Evolutionary conservation across 2,888 invertebrate genomes (phyloP).

Genomic region (Lasius fuliginosus): DNA sequence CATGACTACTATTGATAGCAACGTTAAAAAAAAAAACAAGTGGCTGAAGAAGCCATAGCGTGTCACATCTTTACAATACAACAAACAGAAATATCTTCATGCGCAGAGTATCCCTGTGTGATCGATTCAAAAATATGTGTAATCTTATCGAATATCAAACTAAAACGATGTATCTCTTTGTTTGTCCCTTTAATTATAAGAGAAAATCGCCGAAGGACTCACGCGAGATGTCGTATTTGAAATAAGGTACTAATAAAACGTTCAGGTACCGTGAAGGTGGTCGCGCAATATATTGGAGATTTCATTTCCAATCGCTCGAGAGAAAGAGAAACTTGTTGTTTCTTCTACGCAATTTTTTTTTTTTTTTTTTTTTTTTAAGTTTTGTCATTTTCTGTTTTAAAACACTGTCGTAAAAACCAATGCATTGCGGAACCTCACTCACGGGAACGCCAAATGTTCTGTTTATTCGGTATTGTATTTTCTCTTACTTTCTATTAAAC

Average conservation of each 20-base stretch:
- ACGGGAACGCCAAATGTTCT: constrained; percentile 49
- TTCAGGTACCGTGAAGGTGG: constrained; percentile 68
- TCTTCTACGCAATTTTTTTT: neutral
- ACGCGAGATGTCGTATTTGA: constrained; percentile 23
- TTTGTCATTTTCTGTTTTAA: neutral
- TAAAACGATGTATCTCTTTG: neutral
- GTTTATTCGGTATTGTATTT: constrained; percentile 70
- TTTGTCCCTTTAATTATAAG: neutral
- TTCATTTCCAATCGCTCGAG: neutral
- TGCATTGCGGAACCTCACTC: constrained; percentile 71
- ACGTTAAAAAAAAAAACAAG: neutral
- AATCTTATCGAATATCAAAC: neutral
- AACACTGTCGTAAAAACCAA: constrained; percentile 19
- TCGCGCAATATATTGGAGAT: constrained; percentile 69
- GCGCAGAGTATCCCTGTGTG: neutral
- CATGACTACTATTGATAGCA: neutral
- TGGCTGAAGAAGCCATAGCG: constrained; percentile 1
- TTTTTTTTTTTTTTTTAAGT: no score
- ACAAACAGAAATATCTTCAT: constrained; percentile 39
- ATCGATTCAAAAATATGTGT: constrained; percentile 11
- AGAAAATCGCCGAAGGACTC: neutral
- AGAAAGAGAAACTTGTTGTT: neutral
- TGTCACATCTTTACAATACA: constrained; percentile 17
- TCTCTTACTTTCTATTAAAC: constrained; percentile 81
- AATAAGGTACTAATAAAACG: constrained; percentile 73